Evolutionary conservation across 2,888 invertebrate species (phyloP).

Genomic region (Yponomeuta plumbellus): DNA sequence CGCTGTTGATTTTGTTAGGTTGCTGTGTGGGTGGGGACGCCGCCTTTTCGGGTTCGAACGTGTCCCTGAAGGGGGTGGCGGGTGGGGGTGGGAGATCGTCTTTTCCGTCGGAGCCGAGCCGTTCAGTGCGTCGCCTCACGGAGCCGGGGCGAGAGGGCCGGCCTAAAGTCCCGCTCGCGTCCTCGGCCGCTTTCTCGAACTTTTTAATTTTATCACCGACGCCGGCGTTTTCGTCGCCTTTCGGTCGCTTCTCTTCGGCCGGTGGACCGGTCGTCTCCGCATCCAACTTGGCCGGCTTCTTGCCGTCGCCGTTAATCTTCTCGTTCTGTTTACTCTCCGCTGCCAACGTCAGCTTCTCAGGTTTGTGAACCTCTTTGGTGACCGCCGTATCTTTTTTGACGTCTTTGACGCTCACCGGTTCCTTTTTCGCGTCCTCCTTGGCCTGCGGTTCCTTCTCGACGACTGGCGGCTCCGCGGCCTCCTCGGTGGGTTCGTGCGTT

Average conservation of each 20-base stretch:
- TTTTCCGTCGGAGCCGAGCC: constrained; percentile 37
- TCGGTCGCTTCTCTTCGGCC: background rate
- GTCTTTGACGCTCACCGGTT: constrained; percentile 20
- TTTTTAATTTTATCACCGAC: constrained; percentile 71
- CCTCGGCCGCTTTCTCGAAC: constrained; percentile 66
- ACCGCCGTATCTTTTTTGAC: constrained; percentile 35
- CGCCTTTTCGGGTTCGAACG: background rate
- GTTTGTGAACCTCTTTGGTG: constrained; percentile 36
- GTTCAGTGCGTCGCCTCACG: constrained; percentile 43
- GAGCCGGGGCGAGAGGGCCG: constrained; percentile 57
- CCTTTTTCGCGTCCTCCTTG: background rate
- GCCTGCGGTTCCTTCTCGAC: constrained; percentile 2
- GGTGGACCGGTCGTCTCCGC: constrained; percentile 17
- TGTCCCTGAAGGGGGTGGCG: constrained; percentile 53
- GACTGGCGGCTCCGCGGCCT: background rate
- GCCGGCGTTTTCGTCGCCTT: constrained; percentile 54
- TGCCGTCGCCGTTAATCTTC: constrained; percentile 18
- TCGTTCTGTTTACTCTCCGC: constrained; percentile 25
- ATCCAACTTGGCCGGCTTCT: constrained; percentile 9
- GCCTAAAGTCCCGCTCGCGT: constrained; percentile 45
- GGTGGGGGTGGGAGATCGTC: constrained; percentile 49
- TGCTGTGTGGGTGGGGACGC: background rate
- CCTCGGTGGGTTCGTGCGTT: background rate
- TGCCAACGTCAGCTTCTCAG: constrained; percentile 34
- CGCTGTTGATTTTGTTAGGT: constrained; percentile 31